These are phyloP conservation scores for Rhinolophus sinicus DNA, from an alignment of 2,113 vertebrate genomes.

Conservation along the genomic window DNA sequence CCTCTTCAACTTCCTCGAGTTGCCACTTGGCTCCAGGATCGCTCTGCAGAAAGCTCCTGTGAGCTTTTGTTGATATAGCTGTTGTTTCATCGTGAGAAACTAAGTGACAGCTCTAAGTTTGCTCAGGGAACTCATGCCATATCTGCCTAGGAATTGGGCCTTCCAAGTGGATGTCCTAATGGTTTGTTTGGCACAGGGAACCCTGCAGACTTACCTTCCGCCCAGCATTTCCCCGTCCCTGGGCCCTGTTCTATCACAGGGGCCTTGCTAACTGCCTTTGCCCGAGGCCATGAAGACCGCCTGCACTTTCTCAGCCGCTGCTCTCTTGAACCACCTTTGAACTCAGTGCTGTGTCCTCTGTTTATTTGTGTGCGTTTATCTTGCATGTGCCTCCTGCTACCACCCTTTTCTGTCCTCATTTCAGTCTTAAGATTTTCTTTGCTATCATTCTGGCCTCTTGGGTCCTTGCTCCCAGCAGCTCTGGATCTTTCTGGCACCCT, in stretches of 20 bases:
- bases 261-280: neutral
- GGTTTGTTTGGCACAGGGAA: neutral
- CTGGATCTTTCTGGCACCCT: conserved; percentile 38
- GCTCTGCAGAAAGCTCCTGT: neutral
- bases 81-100: neutral
- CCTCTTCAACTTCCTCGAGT: neutral
- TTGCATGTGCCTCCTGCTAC: conserved; percentile 67
- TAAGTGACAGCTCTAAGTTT: neutral
- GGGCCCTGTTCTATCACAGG: neutral
- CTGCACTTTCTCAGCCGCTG: neutral
- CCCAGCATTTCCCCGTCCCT: neutral
- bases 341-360: neutral
- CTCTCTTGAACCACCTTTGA: neutral
- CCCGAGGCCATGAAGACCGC: neutral
- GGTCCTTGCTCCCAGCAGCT: conserved; percentile 29
- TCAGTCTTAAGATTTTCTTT: conserved; percentile 1
- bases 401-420: conserved; percentile 40
- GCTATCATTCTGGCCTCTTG: neutral
- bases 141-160: neutral
- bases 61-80: neutral
- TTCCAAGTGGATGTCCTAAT: neutral
- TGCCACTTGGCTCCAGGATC: neutral
- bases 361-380: neutral
- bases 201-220: neutral
- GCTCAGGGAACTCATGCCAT: neutral